Percentiles rank a stretch among this genome's conserved stretches.
These are phyloP conservation scores for Rousettus madagascariensis DNA, from an alignment of 2,797 vertebrate genomes.

Conservation along the genomic window DNA sequence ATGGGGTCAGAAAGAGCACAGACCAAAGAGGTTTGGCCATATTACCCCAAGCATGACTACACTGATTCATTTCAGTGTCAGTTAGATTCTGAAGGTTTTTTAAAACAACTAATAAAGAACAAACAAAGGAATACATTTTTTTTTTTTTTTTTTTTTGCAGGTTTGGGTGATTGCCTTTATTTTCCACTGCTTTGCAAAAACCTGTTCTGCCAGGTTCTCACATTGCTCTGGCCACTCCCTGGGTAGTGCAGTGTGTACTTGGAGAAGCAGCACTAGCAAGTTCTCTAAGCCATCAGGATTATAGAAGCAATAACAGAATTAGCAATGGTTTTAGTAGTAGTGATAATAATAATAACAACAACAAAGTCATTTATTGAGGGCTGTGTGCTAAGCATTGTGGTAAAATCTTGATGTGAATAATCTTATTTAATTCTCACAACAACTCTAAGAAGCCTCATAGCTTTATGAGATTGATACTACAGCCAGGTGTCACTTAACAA, in stretches of 20 bases:
- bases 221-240: background rate
- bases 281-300: background rate
- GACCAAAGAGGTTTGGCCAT: background rate
- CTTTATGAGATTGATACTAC: background rate
- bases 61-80: background rate
- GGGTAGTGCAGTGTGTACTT: background rate
- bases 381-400: background rate
- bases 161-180: slow-evolving; percentile 48
- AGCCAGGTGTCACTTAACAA: background rate
- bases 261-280: background rate
- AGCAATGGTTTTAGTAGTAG: background rate
- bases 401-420: background rate
- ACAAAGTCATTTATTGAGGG: background rate
- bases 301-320: background rate
- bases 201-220: slow-evolving; percentile 68
- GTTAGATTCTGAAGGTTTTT: background rate
- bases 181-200: slow-evolving; percentile 59
- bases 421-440: background rate
- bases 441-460: background rate
- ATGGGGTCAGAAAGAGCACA: background rate
- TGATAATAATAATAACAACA: accelerated
- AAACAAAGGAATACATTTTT: slow-evolving; percentile 59
- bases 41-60: background rate
- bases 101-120: background rate
- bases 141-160: slow-evolving; percentile 16